Evolutionary conservation across 1,140 invertebrate species (phyloP).

Genomic region (Gerris buenoi): DNA sequence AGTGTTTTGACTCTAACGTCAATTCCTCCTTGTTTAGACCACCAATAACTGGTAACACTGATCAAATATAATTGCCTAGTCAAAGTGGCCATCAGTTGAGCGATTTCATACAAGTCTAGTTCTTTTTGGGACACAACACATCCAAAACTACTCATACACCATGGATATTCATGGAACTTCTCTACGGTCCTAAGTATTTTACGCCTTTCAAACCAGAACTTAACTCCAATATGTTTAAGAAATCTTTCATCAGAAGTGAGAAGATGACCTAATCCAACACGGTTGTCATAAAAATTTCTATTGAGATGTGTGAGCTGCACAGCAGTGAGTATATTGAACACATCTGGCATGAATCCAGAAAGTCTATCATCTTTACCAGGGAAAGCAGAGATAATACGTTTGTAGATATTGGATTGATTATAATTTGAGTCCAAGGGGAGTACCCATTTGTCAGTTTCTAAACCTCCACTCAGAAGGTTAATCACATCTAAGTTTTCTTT

Average conservation of each 20-base stretch:
- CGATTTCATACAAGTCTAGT: conserved; percentile 4
- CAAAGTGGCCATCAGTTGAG: conserved; percentile 9
- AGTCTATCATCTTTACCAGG: conserved; percentile 22
- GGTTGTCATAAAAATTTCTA: conserved; percentile 28
- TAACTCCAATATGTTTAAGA: conserved; percentile 14
- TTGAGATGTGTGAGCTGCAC: conserved; percentile 27
- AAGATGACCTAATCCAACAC: conserved; percentile 30
- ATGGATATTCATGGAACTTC: conserved; percentile 13
- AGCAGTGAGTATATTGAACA: conserved; percentile 28
- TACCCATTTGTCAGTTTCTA: conserved; percentile 18
- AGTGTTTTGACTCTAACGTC: not conserved
- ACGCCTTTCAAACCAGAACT: conserved; percentile 10
- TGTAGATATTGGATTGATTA: no score
- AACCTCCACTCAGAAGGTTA: conserved; percentile 27
- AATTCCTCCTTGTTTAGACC: not conserved
- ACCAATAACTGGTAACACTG: conserved; percentile 5
- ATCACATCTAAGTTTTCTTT: conserved; percentile 30
- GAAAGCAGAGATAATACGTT: conserved; percentile 27
- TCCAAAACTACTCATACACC: conserved; percentile 11
- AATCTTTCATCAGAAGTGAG: conserved; percentile 24
- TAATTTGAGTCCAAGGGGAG: not conserved
- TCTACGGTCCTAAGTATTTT: conserved; percentile 12
- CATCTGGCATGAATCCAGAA: conserved; percentile 31
- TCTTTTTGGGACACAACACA: not conserved
- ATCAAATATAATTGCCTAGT: conserved; percentile 14